Evolutionary conservation across 2,797 vertebrate species (phyloP).

Genomic region (Thaleichthys pacificus): DNA sequence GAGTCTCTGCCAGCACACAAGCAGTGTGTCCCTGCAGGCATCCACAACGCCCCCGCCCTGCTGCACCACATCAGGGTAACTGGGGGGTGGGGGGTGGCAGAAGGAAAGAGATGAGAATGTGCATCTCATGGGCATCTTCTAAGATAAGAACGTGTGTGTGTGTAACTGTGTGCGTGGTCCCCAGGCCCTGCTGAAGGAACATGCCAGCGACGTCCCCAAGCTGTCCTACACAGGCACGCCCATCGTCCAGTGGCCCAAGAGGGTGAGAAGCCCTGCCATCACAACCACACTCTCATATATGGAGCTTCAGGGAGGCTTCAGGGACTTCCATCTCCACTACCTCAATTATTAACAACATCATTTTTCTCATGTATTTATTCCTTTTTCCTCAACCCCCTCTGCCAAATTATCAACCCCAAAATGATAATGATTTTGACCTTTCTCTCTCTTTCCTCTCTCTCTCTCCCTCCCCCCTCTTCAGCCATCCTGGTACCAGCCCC

Average conservation of each 20-base stretch:
- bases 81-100: background rate
- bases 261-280: conserved; percentile 65
- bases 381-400: background rate
- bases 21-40: conserved; percentile 94
- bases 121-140: too few relatives aligned
- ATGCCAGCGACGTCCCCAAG: conserved; percentile 86
- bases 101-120: background rate
- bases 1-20: conserved; percentile 91
- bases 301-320: background rate
- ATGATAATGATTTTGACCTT: background rate
- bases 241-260: conserved; percentile 94
- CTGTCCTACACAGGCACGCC: conserved; percentile 90
- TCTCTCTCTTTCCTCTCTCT: background rate
- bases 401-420: background rate
- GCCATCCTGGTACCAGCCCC: conserved; percentile 79
- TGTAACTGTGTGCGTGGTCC: background rate
- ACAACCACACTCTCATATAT: background rate
- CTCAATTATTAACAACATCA: background rate
- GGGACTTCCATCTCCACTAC: too few relatives aligned
- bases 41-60: conserved; percentile 89
- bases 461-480: conserved; percentile 25
- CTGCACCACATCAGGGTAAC: conserved; percentile 88
- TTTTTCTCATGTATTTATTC: background rate
- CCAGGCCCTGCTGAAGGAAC: conserved; percentile 89
- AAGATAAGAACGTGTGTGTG: background rate